Evolutionary conservation across 2,888 invertebrate genomes (phyloP), one percentile per base, ranked within the genome.

Genomic region (Dryococelus australis): DNA sequence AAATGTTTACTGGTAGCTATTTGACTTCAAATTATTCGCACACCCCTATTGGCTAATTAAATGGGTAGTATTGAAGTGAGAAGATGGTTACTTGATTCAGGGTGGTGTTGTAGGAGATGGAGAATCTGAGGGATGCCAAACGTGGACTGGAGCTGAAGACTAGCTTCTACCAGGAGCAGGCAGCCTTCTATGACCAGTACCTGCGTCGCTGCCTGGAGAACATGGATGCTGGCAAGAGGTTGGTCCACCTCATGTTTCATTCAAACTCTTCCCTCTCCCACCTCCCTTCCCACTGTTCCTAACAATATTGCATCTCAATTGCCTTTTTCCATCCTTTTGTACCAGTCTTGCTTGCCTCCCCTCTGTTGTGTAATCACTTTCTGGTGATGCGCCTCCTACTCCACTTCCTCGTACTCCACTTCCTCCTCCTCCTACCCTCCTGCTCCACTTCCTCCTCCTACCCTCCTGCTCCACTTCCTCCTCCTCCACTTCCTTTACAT

Each of bases 151-250:
- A 93, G 86, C 94, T 95, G 87, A 97, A 96, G 91, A 94, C 95
- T 0, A 94, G 94, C 89, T 96, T 96, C 91, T 96, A 95, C 90
- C 94, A 96, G 91, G 96, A 96, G 90, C 96, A 96, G 91, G 95
- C 96, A 87, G 94, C 95, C 90, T 96, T 95, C 89, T 97, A 97
- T 91, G 95, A 96, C 90, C 94, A 95, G 90, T 97, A 97, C 90
- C 95, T 97, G 88, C 95, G 95, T 91, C 95, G 95, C 2, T 97
- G 97, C 91, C 93, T 96, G 85, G 95, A 95, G 85, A 97, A 96
- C 92, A 94, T 96, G 84, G 95, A 95, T 89, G 93, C 95, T 65
- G 96, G 95, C 79, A 95, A 95, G 92, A 94, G 94, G 95, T 95
- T 91, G 86, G 91, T 90, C 86, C 26, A 85, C 81, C 16, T 16